Conservation (phyloP, 1,140 invertebrate species). For the Heliconius himera region DNA sequence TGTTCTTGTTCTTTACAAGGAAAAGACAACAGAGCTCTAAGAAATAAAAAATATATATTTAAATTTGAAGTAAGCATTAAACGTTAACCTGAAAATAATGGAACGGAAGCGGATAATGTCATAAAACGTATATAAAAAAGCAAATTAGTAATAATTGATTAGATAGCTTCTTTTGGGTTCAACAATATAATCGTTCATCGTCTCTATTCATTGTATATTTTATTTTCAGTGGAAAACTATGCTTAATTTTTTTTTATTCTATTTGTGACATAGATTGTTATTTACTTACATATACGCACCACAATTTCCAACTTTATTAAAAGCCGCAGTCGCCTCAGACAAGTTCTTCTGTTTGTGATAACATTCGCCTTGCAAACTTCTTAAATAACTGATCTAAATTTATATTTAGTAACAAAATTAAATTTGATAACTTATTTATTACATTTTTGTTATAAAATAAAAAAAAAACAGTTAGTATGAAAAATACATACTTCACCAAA, state of each 20-base stretch:
- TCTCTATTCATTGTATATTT: no score
- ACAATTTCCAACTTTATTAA: slow-evolving; percentile 52
- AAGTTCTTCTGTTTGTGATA: slow-evolving; percentile 50
- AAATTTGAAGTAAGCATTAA: neutral
- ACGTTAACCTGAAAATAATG: neutral
- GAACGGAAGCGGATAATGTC: neutral
- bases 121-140: neutral
- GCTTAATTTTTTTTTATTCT: neutral
- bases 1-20: slow-evolving; percentile 42
- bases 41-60: neutral
- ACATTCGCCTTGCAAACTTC: slow-evolving; percentile 65
- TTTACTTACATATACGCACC: slow-evolving; percentile 52
- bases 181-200: neutral
- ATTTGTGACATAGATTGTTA: neutral
- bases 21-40: slow-evolving; percentile 56
- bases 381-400: slow-evolving; percentile 61
- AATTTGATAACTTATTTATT: neutral
- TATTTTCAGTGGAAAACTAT: neutral
- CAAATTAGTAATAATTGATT: neutral
- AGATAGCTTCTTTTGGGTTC: neutral
- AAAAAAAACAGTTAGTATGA: neutral
- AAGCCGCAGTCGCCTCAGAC: slow-evolving; percentile 45
- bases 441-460: neutral
- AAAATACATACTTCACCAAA: slow-evolving; percentile 60
- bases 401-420: neutral